Evolutionary conservation across 2,888 invertebrate species (phyloP).

Genomic region (Meteorus colon): DNA sequence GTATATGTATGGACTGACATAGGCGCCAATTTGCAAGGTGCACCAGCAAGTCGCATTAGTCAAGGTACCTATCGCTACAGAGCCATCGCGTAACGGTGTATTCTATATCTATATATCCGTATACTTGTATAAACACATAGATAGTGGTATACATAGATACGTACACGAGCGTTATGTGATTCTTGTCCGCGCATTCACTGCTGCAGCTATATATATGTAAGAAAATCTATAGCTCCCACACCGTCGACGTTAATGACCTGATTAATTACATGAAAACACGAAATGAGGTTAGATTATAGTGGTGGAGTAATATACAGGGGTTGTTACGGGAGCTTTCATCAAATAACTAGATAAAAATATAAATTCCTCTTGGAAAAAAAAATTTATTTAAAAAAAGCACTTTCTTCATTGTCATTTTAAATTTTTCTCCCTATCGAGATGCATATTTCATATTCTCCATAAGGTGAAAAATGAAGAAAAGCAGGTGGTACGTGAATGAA

Average conservation of each 20-base stretch:
- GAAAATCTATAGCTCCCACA: conserved; percentile 19
- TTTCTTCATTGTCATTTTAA: too few species aligned
- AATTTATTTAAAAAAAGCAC: not conserved
- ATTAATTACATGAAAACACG: conserved; percentile 68
- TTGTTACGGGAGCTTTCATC: not conserved
- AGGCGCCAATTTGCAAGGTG: conserved; percentile 71
- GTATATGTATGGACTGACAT: not conserved
- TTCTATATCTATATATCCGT: conserved; percentile 37
- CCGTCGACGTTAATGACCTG: conserved; percentile 70
- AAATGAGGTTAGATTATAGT: conserved; percentile 47
- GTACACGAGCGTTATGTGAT: conserved; percentile 54
- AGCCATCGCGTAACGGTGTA: conserved; percentile 71
- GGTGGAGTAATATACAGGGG: conserved; percentile 26
- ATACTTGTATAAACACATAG: not conserved
- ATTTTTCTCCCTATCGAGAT: not conserved
- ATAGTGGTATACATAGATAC: not conserved
- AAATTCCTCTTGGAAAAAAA: not conserved
- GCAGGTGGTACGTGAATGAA: not conserved
- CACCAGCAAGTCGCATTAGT: conserved; percentile 70
- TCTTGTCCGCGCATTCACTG: conserved; percentile 43
- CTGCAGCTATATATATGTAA: not conserved
- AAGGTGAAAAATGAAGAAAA: not conserved
- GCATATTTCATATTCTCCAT: not conserved
- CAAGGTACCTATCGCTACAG: conserved; percentile 69
- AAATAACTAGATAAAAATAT: not conserved